Base-by-base conservation (phyloP, 35 echinoderm and acorn worm species). In the Apostichopus californicus region DNA sequence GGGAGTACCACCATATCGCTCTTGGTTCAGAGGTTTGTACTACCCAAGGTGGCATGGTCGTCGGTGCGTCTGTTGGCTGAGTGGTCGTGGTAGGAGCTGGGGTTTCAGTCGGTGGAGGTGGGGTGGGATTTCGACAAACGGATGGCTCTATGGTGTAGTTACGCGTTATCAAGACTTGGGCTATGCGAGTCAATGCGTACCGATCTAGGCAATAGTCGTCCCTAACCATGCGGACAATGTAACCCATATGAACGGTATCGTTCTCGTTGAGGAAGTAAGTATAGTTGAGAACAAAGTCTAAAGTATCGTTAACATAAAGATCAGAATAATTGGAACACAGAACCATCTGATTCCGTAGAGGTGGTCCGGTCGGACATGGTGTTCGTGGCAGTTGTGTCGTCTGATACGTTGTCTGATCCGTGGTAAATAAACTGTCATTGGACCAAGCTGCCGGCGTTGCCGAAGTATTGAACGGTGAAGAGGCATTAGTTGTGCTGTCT, bases 1-100 rank as follows among this genome's bases (percentile, higher is more conserved):
- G 87, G 11, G 92, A 73, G 60, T 95, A 98, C 94, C 94, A 95
- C 94, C 94, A 98, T 81, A 95, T 94, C 0, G 94, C 92, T 64
- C 93, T 18, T 17, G 92, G 96, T n/a, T 98, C 96, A 34, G 46
- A 83, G 13, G 96, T 98, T 77, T 91, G 77, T 0, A 98, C 90
- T 6, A 95, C 96, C 61, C 88, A 97, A 1, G 96, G 93, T 4
- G 93, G 70, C 5, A 63, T 73, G 1, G 96, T 93, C 14, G 93
- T 90, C 46, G 93, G 54, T 77, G 80, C 13, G 13, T 77, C n/a
- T n/a, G 90, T 93, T 21, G 86, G 88, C 28, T 66, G 87, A 57
- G 79, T 78, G 77, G 88, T 92, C 0, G 93, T 92, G 17, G 86
- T 75, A 55, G 82, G 90, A 15, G 54, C 8, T 28, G 86, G 63